Percentiles rank a stretch among this genome's conserved stretches.
These are phyloP conservation scores for Sepioteuthis lessoniana DNA, from an alignment of 2,888 invertebrate species.

Conservation along the genomic window DNA sequence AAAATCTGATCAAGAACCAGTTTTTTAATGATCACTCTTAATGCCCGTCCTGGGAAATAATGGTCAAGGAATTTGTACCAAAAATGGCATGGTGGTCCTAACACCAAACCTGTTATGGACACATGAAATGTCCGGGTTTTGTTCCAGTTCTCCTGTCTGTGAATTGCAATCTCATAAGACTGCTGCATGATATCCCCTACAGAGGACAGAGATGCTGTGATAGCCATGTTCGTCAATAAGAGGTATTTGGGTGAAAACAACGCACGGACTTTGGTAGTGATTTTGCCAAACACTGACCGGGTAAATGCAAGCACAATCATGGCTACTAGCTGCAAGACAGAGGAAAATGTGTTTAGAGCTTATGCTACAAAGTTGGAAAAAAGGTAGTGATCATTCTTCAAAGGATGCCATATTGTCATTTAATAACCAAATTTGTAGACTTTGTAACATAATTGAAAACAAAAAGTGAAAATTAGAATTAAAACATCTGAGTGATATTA, in stretches of 20 bases:
- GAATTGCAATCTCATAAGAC: constrained; percentile 79
- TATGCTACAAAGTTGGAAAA: neutral
- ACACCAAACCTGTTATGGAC: constrained; percentile 84
- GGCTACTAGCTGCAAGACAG: neutral
- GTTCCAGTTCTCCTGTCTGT: constrained; percentile 69
- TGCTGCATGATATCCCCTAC: constrained; percentile 88
- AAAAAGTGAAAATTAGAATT: neutral
- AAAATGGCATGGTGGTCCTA: constrained; percentile 87
- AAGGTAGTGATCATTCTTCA: neutral
- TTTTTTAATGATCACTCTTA: constrained; percentile 81
- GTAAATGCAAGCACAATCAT: neutral
- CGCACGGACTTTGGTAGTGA: neutral
- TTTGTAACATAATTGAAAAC: neutral
- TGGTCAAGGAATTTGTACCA: constrained; percentile 89
- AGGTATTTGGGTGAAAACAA: constrained; percentile 64
- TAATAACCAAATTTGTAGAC: neutral
- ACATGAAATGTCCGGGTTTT: constrained; percentile 82
- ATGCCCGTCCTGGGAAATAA: constrained; percentile 82
- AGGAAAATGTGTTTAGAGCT: neutral
- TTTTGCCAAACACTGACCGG: neutral
- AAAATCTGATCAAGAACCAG: constrained; percentile 87
- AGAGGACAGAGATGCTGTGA: constrained; percentile 85
- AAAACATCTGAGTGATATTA: no score
- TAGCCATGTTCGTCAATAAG: constrained; percentile 83
- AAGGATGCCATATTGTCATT: neutral